Conservation (phyloP, 1,140 invertebrate genomes). For the Pseudobourletiella spinata region DNA sequence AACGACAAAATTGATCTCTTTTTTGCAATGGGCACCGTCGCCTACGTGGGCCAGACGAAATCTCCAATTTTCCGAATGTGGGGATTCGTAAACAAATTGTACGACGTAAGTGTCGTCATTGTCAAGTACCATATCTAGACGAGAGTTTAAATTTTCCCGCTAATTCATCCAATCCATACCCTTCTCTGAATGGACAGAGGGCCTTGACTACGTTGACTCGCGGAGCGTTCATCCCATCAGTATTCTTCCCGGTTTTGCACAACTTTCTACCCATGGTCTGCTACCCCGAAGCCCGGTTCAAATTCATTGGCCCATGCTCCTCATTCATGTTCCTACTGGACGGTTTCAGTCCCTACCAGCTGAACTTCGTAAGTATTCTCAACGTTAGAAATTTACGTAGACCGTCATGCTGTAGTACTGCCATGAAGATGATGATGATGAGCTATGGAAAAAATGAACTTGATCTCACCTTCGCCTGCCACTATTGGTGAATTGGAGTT, state of each 20-base stretch:
- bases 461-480: too few relatives aligned
- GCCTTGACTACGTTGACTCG: neutral
- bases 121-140: neutral
- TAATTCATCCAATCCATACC: neutral
- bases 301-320: neutral
- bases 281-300: neutral
- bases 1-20: slow-evolving; percentile 54
- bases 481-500: neutral
- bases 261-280: neutral
- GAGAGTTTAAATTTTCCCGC: neutral
- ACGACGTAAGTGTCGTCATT: neutral
- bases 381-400: too few relatives aligned
- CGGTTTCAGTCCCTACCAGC: neutral
- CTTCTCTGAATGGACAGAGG: slow-evolving; percentile 1
- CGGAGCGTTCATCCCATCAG: neutral
- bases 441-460: too few relatives aligned
- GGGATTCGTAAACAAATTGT: neutral
- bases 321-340: neutral
- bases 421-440: too few relatives aligned
- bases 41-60: slow-evolving; percentile 49
- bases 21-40: slow-evolving; percentile 55
- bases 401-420: too few relatives aligned
- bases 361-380: slow-evolving; percentile 10
- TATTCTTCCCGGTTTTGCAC: neutral
- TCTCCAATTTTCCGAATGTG: slow-evolving; percentile 36